Evolutionary conservation across 2,113 vertebrate genomes (phyloP), one percentile per base, ranked within the genome.

Genomic region (Leiothrix lutea): DNA sequence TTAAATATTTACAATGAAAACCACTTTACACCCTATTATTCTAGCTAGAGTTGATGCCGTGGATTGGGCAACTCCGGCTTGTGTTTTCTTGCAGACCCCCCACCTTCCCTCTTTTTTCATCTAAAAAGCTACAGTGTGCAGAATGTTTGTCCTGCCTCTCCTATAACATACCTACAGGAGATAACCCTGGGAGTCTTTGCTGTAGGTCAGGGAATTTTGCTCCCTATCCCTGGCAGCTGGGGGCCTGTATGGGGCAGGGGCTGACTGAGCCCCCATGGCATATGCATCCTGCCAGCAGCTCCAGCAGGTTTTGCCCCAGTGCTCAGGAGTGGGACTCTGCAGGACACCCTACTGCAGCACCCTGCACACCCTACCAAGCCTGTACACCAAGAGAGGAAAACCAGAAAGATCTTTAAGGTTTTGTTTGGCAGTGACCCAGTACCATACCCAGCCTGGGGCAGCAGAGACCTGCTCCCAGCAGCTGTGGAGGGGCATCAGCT

Each of bases 1-100:
- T 90, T 61, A 95, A 90, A 90, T 92, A 90, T 80, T 83, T 93
- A 94, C 79, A 93, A 40, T 58, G 80, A 70, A 92, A 90, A 31
- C 5, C 75, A 83, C 80, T 90, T 94, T 73, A 74, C 44, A 64
- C 44, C 10, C 87, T 88, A 65, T 90, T 86, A 88, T 47, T 93
- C 88, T 88, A 84, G 26, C 80, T 90, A 86, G 42, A 73, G 47
- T 33, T 69, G 36, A 70, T 38, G 71, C 47, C 0, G 0, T 48
- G 24, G 44, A 47, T 75, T 69, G 51, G 38, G 58, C 57, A 92
- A 75, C 38, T 50, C 70, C 35, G 53, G 19, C 14, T 40, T 24
- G 48, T 53, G 17, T 84, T 74, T 71, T 74, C 23, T 65, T 56
- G 20, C 48, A 94, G 51, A 70, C 5, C 1, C 11, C 14, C 22